Evolutionary conservation across 2,113 vertebrate species (phyloP).

Genomic region (Columba janthina): DNA sequence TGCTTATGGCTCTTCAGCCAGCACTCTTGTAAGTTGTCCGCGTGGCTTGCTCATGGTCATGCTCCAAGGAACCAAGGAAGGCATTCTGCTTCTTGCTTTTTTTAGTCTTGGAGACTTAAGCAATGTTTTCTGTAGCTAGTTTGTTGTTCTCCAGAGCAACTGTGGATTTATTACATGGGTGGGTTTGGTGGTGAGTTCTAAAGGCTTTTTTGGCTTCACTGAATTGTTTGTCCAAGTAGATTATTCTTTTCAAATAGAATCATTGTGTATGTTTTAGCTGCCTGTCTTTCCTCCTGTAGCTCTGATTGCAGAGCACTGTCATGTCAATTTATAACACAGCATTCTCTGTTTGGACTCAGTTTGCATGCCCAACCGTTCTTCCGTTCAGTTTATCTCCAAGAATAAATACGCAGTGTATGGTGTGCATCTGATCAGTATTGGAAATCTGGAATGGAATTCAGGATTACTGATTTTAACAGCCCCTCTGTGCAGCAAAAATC

Average conservation of each 20-base stretch:
- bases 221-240: background rate
- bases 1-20: background rate
- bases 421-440: background rate
- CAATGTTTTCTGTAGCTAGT: background rate
- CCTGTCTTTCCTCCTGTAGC: background rate
- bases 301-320: background rate
- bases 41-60: accelerated
- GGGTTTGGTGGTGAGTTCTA: background rate
- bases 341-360: background rate
- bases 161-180: accelerated
- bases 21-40: background rate
- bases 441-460: background rate
- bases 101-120: background rate
- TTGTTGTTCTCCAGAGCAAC: background rate
- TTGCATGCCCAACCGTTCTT: background rate
- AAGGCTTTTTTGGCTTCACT: background rate
- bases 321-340: background rate
- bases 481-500: background rate
- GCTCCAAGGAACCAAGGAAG: background rate
- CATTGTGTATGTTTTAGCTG: accelerated
- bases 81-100: background rate
- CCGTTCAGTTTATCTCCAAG: background rate
- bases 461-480: background rate
- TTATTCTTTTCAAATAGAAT: background rate
- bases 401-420: background rate